These are phyloP conservation scores for Neodontobutis hainanensis DNA, from an alignment of 2,113 vertebrate species.

Conservation along the genomic window DNA sequence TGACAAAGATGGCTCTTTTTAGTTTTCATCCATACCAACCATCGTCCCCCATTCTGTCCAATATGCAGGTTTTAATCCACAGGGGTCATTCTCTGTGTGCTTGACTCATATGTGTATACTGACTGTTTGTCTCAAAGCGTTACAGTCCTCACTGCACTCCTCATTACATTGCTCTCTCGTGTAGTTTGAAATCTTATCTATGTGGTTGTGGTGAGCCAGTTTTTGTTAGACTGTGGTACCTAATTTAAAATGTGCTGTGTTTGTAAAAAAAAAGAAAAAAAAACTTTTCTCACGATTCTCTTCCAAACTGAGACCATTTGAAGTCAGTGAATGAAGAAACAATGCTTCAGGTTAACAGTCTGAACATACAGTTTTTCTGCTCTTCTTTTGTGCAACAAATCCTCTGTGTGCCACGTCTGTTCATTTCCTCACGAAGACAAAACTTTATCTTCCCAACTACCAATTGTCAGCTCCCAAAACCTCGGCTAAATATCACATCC, in stretches of 20 bases:
- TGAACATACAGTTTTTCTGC: background rate
- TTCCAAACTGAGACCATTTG: background rate
- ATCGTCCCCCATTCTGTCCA: too few relatives aligned
- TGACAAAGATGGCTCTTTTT: too few relatives aligned
- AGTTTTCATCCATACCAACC: too few relatives aligned
- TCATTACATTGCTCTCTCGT: too few relatives aligned
- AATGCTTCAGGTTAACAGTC: background rate
- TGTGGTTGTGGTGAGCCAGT: background rate
- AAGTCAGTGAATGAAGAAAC: background rate
- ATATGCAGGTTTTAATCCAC: too few relatives aligned
- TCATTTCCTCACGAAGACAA: background rate
- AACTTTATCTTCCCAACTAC: constrained; percentile 6
- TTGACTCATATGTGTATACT: too few relatives aligned
- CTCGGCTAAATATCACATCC: constrained; percentile 16
- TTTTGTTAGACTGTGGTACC: background rate
- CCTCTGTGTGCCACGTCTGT: constrained; percentile 10
- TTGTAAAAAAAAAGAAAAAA: background rate
- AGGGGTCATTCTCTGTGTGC: too few relatives aligned
- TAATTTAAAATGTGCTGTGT: background rate
- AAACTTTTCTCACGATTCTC: background rate
- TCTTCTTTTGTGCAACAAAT: background rate
- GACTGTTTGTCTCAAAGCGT: too few relatives aligned
- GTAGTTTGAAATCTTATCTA: too few relatives aligned
- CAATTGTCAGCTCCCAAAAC: background rate
- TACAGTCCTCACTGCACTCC: too few relatives aligned